phyloP scores from a whole-genome alignment of 2,113 vertebrate species.

The Microcebus lehilahytsara region DNA sequence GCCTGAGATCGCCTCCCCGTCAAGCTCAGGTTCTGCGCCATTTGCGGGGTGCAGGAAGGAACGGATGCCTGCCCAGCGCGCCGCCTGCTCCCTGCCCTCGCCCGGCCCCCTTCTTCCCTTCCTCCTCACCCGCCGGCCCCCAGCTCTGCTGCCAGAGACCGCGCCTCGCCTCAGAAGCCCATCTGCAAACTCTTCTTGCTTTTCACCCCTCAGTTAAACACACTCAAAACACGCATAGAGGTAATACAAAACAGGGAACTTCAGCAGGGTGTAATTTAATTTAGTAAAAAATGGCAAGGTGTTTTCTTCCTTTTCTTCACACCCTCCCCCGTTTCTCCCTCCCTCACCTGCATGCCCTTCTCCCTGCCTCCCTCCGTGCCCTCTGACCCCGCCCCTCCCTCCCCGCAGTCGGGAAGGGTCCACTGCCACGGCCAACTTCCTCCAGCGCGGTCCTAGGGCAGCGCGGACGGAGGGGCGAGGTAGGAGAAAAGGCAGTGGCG shows the following conservation, averaged over 20 bases:
- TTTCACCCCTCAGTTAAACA: not conserved
- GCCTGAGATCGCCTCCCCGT: too few species aligned
- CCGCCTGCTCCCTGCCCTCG: not conserved
- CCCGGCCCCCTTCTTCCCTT: rapidly evolving
- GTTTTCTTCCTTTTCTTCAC: not conserved
- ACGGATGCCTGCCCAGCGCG: rapidly evolving
- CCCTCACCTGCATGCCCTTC: not conserved
- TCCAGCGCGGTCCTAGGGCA: not conserved
- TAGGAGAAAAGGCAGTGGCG: not conserved
- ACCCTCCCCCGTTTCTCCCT: rapidly evolving
- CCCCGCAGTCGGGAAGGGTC: not conserved
- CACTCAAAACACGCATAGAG: not conserved
- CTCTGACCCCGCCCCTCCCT: not conserved
- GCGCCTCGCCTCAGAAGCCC: not conserved
- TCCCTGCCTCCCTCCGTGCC: not conserved
- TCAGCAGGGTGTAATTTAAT: not conserved
- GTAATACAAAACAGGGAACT: not conserved
- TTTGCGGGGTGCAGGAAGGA: not conserved
- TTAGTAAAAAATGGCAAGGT: not conserved
- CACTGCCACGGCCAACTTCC: not conserved
- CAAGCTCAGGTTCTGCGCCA: not conserved
- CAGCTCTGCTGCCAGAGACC: not conserved
- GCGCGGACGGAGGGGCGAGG: not conserved
- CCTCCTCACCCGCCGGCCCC: too few species aligned
- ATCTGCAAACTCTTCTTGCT: not conserved